phyloP scores from a whole-genome alignment of 2,888 invertebrate species.

The Synanthedon andrenaeformis region DNA sequence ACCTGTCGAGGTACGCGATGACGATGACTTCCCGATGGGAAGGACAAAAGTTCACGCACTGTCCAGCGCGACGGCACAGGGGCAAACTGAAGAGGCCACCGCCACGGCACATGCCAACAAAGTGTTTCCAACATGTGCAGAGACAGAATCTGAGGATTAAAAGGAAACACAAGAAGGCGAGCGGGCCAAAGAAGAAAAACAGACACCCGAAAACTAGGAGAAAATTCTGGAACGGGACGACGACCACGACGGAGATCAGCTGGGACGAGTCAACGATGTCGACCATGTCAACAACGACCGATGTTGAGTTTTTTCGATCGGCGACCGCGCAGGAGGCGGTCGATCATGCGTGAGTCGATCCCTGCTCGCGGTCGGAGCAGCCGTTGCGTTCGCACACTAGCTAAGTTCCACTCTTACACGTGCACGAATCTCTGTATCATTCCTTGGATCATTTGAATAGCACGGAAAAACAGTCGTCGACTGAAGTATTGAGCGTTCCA shows the following conservation, averaged over 20 bases:
- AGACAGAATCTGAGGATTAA: constrained; percentile 52
- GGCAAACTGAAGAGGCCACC: constrained; percentile 57
- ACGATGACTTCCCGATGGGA: constrained; percentile 62
- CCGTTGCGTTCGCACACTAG: constrained; percentile 65
- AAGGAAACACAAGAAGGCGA: constrained; percentile 64
- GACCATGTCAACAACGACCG: constrained; percentile 63
- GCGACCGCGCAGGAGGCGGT: constrained; percentile 69
- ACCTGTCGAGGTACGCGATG: constrained; percentile 80
- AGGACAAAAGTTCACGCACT: constrained; percentile 41
- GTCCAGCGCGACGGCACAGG: constrained; percentile 50
- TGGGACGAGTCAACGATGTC: constrained; percentile 67
- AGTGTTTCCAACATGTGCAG: constrained; percentile 61
- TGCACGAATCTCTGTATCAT: constrained; percentile 43
- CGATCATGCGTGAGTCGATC: constrained; percentile 62
- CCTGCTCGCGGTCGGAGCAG: constrained; percentile 59
- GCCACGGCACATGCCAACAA: constrained; percentile 38
- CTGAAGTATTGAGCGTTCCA: constrained; percentile 21
- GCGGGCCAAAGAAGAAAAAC: constrained; percentile 60
- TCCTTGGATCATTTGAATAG: constrained; percentile 7
- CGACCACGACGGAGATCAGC: constrained; percentile 57
- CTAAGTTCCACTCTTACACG: constrained; percentile 61
- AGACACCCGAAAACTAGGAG: constrained; percentile 69
- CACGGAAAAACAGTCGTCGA: constrained; percentile 13
- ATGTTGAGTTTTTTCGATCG: constrained; percentile 69
- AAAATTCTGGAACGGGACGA: constrained; percentile 58